A percentile compares a stretch with the other conserved stretches of the same genome.
These are phyloP conservation scores for Anguilla anguilla DNA, from an alignment of 2,797 vertebrate genomes.

Conservation along the genomic window DNA sequence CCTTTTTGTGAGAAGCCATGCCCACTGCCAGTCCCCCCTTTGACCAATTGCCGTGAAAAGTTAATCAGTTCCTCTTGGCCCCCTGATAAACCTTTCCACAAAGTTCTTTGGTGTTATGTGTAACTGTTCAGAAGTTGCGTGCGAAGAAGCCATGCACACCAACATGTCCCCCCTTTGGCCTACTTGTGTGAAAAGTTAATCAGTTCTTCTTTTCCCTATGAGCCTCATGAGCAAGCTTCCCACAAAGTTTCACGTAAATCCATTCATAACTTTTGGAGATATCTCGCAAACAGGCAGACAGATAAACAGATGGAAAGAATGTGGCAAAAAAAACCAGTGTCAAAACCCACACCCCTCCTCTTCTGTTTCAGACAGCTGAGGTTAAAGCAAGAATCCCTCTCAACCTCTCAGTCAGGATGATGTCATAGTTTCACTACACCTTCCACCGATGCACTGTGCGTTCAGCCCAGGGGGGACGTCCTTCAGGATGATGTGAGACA, in stretches of 20 bases:
- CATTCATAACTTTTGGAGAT: neutral
- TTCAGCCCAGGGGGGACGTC: neutral
- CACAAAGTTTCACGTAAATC: neutral
- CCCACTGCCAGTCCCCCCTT: no score
- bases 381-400: neutral
- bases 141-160: no score
- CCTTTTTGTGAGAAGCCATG: no score
- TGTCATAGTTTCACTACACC: no score
- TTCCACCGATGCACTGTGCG: neutral
- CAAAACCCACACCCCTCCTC: neutral
- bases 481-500: neutral
- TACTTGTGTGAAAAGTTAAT: no score
- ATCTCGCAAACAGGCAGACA: neutral
- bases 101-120: no score
- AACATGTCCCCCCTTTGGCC: no score
- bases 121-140: no score
- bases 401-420: no score
- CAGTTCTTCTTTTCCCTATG: neutral
- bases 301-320: neutral
- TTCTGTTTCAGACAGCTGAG: neutral
- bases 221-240: neutral
- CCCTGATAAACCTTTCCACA: no score
- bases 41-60: no score
- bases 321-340: neutral
- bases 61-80: no score